Conservation (phyloP, 2,113 vertebrate species). For the Corynorhinus townsendii region DNA sequence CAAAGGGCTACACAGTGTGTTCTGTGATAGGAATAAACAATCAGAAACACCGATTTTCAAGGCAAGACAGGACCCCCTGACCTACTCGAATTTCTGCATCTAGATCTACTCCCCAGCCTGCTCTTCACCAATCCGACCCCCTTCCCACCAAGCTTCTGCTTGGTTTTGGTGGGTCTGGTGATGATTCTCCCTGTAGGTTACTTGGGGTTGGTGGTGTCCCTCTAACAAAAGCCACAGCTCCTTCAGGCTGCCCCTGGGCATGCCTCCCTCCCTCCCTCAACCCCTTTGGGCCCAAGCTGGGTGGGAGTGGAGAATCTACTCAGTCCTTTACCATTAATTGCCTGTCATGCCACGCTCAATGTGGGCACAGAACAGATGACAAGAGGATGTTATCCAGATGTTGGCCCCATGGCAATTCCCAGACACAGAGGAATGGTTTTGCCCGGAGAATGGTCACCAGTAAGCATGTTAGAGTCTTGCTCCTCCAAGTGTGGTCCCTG, state of each 20-base stretch:
- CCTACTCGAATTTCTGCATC: background rate
- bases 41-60: background rate
- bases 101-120: background rate
- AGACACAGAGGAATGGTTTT: background rate
- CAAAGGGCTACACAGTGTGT: background rate
- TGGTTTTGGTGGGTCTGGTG: background rate
- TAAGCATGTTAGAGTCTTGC: background rate
- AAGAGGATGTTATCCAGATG: background rate
- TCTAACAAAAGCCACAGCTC: background rate
- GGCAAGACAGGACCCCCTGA: background rate
- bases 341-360: background rate
- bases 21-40: background rate
- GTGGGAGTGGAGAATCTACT: background rate
- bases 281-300: background rate
- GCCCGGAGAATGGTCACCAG: too few relatives aligned
- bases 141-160: background rate
- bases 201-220: background rate
- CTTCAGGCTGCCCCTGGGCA: background rate
- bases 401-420: background rate
- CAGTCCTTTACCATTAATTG: background rate
- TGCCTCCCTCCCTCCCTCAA: background rate
- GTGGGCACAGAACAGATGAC: background rate
- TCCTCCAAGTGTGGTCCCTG: background rate
- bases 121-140: background rate
- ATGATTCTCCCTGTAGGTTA: background rate